Evolutionary conservation across 2,797 vertebrate species (phyloP).

Genomic region (Phyllotis vaccarum): DNA sequence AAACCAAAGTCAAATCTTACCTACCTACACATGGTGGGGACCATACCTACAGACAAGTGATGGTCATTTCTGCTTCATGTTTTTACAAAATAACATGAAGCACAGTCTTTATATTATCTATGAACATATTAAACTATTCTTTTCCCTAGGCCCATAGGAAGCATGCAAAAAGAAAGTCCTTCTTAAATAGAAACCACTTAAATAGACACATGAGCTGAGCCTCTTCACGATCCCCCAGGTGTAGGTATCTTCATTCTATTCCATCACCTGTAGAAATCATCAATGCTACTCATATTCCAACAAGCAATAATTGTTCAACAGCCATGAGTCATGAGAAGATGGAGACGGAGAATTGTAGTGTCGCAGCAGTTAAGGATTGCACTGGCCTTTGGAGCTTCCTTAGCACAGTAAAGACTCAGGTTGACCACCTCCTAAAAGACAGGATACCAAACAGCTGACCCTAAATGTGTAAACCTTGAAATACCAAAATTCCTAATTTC

Average conservation of each 20-base stretch:
- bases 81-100: background rate
- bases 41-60: background rate
- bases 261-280: background rate
- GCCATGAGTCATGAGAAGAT: background rate
- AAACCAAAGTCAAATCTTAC: rapidly evolving
- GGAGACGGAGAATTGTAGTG: background rate
- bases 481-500: background rate
- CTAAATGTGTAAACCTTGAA: background rate
- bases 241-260: background rate
- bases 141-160: background rate
- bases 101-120: background rate
- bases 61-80: background rate
- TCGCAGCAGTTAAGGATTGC: background rate
- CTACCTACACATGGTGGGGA: rapidly evolving
- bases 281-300: background rate
- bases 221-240: background rate
- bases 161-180: background rate
- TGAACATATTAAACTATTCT: background rate
- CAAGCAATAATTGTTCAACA: constrained; percentile 3
- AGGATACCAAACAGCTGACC: background rate
- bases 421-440: background rate
- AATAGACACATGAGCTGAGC: background rate
- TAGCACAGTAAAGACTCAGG: background rate
- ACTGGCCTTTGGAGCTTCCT: background rate
- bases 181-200: background rate